Evolutionary conservation across 2,888 invertebrate species (phyloP), one percentile per base, ranked within the genome.

Genomic region (Azorinus chamasolen): DNA sequence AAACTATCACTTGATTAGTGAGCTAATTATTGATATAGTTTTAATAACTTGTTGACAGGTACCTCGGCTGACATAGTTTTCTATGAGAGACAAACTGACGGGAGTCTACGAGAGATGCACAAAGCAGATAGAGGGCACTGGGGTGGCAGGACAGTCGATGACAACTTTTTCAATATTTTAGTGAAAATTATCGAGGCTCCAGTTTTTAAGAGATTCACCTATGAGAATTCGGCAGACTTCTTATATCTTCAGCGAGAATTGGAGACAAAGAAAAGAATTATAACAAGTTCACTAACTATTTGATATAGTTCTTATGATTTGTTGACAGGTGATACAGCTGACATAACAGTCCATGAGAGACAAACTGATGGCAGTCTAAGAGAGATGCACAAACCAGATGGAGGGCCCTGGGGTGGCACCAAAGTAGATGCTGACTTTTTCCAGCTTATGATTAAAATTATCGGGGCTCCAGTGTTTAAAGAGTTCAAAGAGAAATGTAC

Each of bases 111-210:
- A 43, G 85, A 85, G 41, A 39, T 83, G 6, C 82, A 83, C 55
- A 83, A 83, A 72, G 78, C 83, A 2, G 83, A 77, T 18, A 83
- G 85, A n/a, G 83, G 85, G 0, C 68, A 83, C 4, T 85, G 85
- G 85, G 85, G 85, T 8, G 85, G 85, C 2, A 83, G 77, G 4
- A 77, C 76, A 45, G 79, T 85, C 1, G 85, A 85, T 62, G 83
- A 83, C 45, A 79, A 79, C 18, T 85, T 85, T 45, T 61, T 73
- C 10, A 65, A 81, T 20, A 41, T 85, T n/a, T 54, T 85, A 12
- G 64, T 83, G n/a, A 70, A 68, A 46, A 61, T 83, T 10, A 77
- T 85, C 20, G 79, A 82, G 12, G 75, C 54, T 16, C 54, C 53
- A 10, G 69, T 70, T 1, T 80, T 72, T n/a, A 45, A 75, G 24